phyloP scores from a whole-genome alignment of 2,797 vertebrate species.

The Lutjanus campechanus region DNA sequence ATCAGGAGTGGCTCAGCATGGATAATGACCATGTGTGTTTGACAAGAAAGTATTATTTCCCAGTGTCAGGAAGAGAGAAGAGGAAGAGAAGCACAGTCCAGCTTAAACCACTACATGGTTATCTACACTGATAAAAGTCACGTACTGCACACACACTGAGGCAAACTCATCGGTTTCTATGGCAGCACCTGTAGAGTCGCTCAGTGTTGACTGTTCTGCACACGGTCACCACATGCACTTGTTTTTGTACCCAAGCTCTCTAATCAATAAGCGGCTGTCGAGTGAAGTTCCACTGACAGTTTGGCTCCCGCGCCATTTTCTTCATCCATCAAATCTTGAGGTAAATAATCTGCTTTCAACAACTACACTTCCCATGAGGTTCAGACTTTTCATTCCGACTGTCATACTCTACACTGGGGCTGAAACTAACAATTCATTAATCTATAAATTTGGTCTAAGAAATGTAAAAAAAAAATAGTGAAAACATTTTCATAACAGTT shows the following conservation, averaged over 20 bases:
- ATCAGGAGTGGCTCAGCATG: neutral
- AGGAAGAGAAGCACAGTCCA: neutral
- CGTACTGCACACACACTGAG: neutral
- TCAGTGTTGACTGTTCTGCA: neutral
- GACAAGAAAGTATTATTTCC: neutral
- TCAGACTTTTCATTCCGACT: neutral
- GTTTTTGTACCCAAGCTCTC: slow-evolving; percentile 30
- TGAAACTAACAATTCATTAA: no score
- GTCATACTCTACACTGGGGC: neutral
- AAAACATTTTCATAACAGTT: no score
- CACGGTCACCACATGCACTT: slow-evolving; percentile 5
- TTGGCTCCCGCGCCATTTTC: neutral
- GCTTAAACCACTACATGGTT: neutral
- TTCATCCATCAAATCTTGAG: neutral
- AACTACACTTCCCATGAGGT: neutral
- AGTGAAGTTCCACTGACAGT: neutral
- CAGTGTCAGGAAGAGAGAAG: neutral
- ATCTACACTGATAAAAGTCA: neutral
- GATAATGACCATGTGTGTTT: neutral
- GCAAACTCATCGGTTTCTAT: slow-evolving; percentile 37
- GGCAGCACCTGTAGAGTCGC: slow-evolving; percentile 7
- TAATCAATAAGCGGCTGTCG: slow-evolving; percentile 12
- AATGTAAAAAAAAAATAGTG: no score
- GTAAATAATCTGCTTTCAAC: neutral
- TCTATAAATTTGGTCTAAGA: no score